Base-by-base conservation (phyloP, 2,113 vertebrate species). In the Tursiops truncatus region DNA sequence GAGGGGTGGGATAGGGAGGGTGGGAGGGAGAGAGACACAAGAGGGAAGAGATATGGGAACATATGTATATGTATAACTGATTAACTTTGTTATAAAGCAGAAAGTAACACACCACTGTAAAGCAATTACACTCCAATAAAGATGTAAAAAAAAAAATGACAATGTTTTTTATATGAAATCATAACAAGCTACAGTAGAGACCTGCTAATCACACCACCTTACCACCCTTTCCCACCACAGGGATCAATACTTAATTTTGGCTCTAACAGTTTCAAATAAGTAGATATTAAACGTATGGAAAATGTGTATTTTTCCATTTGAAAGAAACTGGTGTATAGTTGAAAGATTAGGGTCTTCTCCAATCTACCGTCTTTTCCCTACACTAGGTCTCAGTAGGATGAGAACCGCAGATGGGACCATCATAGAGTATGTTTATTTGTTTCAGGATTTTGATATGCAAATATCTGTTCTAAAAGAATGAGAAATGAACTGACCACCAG, bases 391-490 rank as follows among this genome's bases (percentile, higher is more conserved):
- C 98, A 92, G 36, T 31, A 91, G 98, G 95, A 93, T 93, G 62
- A 87, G 90, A 98, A 86, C 96, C 98, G 97, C 98, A 99, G 98
- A 98, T 99, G 99, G 99, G 98, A 98, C 91, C 87, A 98, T 97
- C 89, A 98, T 96, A 63, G 4, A 36, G 89, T 79, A 84, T 98
- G 98, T 99, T 99, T 99, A 98, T 97, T 98, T 97, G 92, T 98
- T 93, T 95, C 18, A 53, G 53, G 89, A 97, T 98, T 99, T 99
- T 99, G 99, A 99, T 99, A 99, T 99, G 99, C 98, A 99, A 99
- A 99, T 99, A 80, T 18, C n/a, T 97, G 93, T 98, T 99, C 98
- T 98, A 97, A 99, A 98, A 99, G 98, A 99, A 99, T 99, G 98
- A 98, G 96, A 98, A 99, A 99, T 98, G 97, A 96, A 98, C 94